Conservation (phyloP, 2,113 vertebrate genomes). For the Scopus umbretta region DNA sequence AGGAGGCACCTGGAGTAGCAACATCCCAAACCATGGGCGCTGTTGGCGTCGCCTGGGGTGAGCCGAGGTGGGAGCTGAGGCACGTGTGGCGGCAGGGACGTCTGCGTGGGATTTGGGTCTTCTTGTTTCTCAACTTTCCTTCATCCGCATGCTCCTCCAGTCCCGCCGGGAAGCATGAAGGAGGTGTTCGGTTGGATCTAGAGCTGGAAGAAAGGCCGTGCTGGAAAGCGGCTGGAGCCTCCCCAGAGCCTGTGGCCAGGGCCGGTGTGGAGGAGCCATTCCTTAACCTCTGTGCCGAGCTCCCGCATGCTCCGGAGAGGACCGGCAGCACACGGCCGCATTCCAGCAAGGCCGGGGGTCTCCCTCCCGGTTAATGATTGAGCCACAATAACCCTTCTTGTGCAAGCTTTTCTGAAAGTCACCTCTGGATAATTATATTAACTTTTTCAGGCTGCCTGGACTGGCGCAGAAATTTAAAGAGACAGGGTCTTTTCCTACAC, state of each 20-base stretch:
- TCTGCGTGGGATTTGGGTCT: rapidly evolving
- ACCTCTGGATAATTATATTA: background rate
- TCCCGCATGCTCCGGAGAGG: background rate
- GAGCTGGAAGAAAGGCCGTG: background rate
- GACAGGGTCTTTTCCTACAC: background rate
- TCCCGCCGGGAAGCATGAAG: rapidly evolving
- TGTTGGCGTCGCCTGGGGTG: rapidly evolving
- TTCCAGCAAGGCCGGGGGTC: conserved; percentile 53
- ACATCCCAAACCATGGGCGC: background rate
- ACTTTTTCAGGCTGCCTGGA: background rate
- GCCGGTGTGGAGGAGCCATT: background rate
- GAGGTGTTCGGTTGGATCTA: background rate
- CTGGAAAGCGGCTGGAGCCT: background rate
- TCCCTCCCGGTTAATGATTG: conserved; percentile 56
- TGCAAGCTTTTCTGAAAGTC: background rate
- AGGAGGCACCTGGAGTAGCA: background rate
- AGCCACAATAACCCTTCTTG: conserved; percentile 42
- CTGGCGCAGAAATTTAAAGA: background rate
- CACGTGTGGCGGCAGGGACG: rapidly evolving
- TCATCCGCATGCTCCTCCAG: rapidly evolving
- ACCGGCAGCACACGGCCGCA: background rate
- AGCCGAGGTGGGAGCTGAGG: background rate
- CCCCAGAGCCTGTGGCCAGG: background rate
- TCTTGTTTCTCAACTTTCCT: background rate
- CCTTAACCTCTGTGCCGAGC: background rate